phyloP scores from a whole-genome alignment of 2,113 vertebrate genomes.

The Ellobius talpinus region DNA sequence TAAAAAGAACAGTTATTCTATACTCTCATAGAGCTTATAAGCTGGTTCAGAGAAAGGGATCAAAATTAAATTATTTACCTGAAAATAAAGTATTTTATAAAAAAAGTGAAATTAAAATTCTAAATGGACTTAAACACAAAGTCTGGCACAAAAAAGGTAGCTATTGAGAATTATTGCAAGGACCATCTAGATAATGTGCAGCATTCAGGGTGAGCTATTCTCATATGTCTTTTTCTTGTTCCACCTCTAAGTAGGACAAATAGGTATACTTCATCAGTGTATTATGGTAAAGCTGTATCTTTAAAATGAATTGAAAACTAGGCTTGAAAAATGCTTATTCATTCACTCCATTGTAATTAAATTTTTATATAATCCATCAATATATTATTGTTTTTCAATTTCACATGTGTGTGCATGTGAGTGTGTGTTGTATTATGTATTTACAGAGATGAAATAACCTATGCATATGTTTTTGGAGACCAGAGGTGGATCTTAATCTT shows the following conservation, averaged over 20 bases:
- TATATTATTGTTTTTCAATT: background rate
- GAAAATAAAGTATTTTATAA: background rate
- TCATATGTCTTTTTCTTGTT: background rate
- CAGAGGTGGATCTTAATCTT: background rate
- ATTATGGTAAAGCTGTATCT: background rate
- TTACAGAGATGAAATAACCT: background rate
- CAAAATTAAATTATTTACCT: background rate
- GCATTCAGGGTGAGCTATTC: no score
- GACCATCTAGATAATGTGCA: background rate
- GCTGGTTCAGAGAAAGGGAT: background rate
- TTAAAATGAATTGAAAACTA: background rate
- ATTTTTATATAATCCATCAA: background rate
- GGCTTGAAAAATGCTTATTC: background rate
- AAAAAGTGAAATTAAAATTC: background rate
- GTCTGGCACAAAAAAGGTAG: background rate
- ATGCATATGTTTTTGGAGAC: background rate
- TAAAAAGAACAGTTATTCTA: background rate
- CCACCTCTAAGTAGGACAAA: background rate
- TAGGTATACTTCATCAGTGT: background rate
- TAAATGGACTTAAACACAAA: background rate
- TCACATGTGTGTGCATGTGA: background rate
- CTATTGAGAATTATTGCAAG: background rate
- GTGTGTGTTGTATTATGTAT: background rate
- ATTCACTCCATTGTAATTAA: background rate
- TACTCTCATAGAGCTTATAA: background rate